Evolutionary conservation across 2,797 vertebrate genomes (phyloP), one percentile per base, ranked within the genome.

Genomic region (Schizopygopsis pylzovi): DNA sequence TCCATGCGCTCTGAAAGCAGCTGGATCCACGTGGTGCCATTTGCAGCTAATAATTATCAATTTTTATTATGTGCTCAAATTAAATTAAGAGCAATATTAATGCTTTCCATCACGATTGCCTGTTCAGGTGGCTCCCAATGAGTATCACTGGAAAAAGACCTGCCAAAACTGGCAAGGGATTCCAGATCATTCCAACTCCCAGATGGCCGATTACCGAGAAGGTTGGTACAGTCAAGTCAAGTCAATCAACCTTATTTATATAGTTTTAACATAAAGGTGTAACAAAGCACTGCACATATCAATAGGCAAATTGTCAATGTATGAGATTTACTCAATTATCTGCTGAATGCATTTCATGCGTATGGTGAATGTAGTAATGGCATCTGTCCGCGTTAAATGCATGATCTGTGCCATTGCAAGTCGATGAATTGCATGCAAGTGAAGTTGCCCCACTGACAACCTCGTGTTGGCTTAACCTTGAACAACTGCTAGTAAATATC

Each of bases 131-230:
- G 89, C 93, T 89, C 88, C 92, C 45, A 92, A 94, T 25, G 96
- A 95, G 86, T 95, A 95, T 93, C 93, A 95, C 76, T 95, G 95
- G 94, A 95, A 95, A 92, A 96, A 95, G 93, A 93, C 94, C 92
- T 97, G 96, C 88, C 95, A 95, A 90, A 92, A 92, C 89, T 98
- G 97, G 97, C 93, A 95, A 90, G 94, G 92, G 90, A 94, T 95
- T 90, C 94, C 95, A 33, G 97, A 97, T 88, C 97, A 97, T 98
- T 98, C 97, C 96, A 95, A 93, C 83, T 91, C 92, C 80, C 92
- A 95, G 0, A 92, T 93, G 90, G 89, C 90, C 47, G 93, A 94
- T 87, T 91, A 94, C 81, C 97, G 94, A 93, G 97, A 97, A 96
- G 98, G 98, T 99, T 94, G 92, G 87, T 71, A 76, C n/a, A 39